phyloP scores from a whole-genome alignment of 1,140 invertebrate genomes.

The Hylaeus anthracinus region DNA sequence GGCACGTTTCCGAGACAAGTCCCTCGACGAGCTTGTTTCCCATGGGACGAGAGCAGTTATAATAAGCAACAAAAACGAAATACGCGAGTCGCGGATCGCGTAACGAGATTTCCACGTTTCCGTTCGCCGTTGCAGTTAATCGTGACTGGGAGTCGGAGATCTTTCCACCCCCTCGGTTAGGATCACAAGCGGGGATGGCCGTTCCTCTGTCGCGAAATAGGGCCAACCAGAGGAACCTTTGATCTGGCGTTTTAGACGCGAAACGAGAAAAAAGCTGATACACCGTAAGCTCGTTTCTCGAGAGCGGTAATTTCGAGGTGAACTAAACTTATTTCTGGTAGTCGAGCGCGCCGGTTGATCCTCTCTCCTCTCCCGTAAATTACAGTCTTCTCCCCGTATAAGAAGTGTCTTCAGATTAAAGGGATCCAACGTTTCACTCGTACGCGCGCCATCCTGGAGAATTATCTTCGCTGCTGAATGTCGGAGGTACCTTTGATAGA shows the following conservation, averaged over 20 bases:
- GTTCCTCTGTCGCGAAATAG: neutral
- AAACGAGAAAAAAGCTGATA: neutral
- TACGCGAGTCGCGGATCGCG: neutral
- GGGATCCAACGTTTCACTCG: conserved; percentile 12
- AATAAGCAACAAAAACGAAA: conserved; percentile 25
- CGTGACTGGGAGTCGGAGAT: neutral
- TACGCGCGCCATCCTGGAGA: neutral
- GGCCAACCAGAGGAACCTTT: conserved; percentile 11
- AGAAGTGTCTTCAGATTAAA: conserved; percentile 32
- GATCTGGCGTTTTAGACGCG: conserved; percentile 20
- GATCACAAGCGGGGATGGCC: neutral
- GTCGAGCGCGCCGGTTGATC: neutral
- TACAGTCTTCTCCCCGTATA: neutral
- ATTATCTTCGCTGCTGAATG: conserved; percentile 14
- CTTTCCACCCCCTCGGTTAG: neutral
- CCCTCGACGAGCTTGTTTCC: neutral
- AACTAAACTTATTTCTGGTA: conserved; percentile 42
- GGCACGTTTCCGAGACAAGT: neutral
- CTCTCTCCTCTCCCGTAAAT: conserved; percentile 10
- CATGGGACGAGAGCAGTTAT: neutral
- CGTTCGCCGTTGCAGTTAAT: neutral
- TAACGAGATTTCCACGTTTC: conserved; percentile 4
- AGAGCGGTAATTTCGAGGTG: conserved; percentile 36
- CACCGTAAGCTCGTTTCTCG: conserved; percentile 26
- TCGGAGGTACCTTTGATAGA: neutral